phyloP scores from a whole-genome alignment of 2,113 vertebrate species.

The Lates calcarifer region DNA sequence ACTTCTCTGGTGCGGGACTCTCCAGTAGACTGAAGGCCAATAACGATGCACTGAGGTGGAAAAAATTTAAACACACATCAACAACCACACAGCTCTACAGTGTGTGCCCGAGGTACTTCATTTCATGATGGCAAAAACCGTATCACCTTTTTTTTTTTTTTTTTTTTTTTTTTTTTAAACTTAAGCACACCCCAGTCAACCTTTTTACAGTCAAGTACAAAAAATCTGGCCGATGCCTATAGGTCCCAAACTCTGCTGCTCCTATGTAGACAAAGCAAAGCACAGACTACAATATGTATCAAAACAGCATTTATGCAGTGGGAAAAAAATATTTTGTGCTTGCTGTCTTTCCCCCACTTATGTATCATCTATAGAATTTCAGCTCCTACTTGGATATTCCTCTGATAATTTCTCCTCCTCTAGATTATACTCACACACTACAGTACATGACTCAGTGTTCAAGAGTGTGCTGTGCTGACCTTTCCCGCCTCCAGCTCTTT shows the following conservation, averaged over 20 bases:
- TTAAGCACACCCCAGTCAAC: not conserved
- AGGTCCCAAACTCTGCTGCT: not conserved
- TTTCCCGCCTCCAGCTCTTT: slow-evolving; percentile 92
- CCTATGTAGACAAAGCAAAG: not conserved
- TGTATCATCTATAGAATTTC: slow-evolving; percentile 15
- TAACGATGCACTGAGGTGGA: slow-evolving; percentile 91
- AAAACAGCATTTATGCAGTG: not conserved
- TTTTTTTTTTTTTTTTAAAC: not conserved
- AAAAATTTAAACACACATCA: not conserved
- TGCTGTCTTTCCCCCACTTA: not conserved
- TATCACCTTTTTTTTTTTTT: not conserved
- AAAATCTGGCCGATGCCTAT: not conserved
- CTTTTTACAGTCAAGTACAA: not conserved
- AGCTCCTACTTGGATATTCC: slow-evolving; percentile 8
- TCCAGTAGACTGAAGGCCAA: slow-evolving; percentile 96
- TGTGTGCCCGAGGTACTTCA: not conserved
- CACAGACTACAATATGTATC: not conserved
- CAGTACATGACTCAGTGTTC: slow-evolving; percentile 11
- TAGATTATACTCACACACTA: not conserved
- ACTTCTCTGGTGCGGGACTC: slow-evolving; percentile 97
- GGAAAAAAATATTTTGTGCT: not conserved
- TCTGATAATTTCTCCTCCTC: slow-evolving; percentile 7
- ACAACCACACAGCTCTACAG: not conserved
- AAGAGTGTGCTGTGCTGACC: slow-evolving; percentile 79
- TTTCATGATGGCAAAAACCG: not conserved